Percentiles rank a stretch among this genome's conserved stretches.
These are phyloP conservation scores for Barnardius zonarius DNA, from an alignment of 2,113 vertebrate species.

Conservation along the genomic window DNA sequence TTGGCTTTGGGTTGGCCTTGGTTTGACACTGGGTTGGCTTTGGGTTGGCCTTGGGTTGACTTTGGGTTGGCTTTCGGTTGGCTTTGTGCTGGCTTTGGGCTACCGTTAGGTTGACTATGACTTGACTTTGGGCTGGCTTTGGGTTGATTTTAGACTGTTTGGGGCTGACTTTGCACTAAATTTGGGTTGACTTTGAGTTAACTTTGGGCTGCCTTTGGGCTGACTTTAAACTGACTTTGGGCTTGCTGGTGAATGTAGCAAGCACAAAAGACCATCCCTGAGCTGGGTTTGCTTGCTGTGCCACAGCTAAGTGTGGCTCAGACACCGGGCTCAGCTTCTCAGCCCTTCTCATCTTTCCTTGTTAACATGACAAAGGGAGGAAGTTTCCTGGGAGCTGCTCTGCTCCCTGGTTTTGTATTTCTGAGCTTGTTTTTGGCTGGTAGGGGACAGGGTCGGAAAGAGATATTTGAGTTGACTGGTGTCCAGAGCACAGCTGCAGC, in stretches of 20 bases:
- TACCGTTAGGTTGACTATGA: neutral
- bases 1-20: too few relatives aligned
- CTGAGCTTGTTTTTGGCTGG: slow-evolving; percentile 25
- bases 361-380: neutral
- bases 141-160: neutral
- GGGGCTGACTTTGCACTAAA: neutral
- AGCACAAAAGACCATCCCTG: neutral
- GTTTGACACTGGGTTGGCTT: neutral
- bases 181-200: neutral
- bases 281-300: neutral
- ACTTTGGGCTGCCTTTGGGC: neutral
- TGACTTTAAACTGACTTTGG: neutral
- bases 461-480: slow-evolving; percentile 43
- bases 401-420: neutral
- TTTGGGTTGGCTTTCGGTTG: neutral
- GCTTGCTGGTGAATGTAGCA: neutral
- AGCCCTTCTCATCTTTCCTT: neutral
- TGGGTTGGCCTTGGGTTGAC: neutral
- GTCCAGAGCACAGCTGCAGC: slow-evolving; percentile 15
- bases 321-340: neutral
- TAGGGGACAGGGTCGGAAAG: neutral
- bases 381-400: neutral
- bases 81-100: neutral
- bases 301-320: accelerated
- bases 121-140: neutral